Evolutionary conservation across 2,113 vertebrate species (phyloP), one percentile per base, ranked within the genome.

Genomic region (Odocoileus virginianus): DNA sequence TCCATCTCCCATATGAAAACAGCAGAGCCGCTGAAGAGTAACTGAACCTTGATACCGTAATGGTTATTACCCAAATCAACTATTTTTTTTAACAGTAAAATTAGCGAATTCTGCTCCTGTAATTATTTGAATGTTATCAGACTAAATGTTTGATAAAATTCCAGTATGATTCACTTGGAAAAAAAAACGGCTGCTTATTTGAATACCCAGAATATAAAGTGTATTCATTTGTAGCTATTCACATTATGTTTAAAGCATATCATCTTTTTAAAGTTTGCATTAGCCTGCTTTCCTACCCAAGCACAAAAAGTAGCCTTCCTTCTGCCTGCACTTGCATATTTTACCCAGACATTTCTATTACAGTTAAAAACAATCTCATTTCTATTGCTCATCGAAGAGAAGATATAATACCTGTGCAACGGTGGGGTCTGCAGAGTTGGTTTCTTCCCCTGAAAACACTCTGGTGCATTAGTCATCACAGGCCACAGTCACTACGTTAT

Each of bases 41-140:
- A 98, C 98, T 98, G 98, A 99, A 98, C 98, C 98, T 98, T 97
- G 97, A 98, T 98, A 98, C 97, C n/a, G 74, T 98, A 99, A 99
- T 98, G 98, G 98, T 98, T 98, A 98, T 98, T 98, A 98, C 97
- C 97, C 96, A 98, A 98, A 98, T 98, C 97, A 98, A 98, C 97
- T 97, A 95, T 97, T 97, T 97, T 98, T 98, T 98, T 98, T 98
- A 99, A 98, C 98, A 98, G 98, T 25, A 0, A 98, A 99, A 98
- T 98, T 98, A 98, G 98, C 16, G 74, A 98, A 97, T 97, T 97
- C 93, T 98, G 97, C 95, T 98, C 97, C 96, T 95, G 67, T 97
- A 98, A 98, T 98, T 98, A 98, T 98, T 98, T 79, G 81, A 98
- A 98, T 98, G 96, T 91, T 98, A 98, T 97, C 94, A 97, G 87